These are phyloP conservation scores for Marronus borbonicus DNA, from an alignment of 2,888 invertebrate genomes.

Conservation along the genomic window DNA sequence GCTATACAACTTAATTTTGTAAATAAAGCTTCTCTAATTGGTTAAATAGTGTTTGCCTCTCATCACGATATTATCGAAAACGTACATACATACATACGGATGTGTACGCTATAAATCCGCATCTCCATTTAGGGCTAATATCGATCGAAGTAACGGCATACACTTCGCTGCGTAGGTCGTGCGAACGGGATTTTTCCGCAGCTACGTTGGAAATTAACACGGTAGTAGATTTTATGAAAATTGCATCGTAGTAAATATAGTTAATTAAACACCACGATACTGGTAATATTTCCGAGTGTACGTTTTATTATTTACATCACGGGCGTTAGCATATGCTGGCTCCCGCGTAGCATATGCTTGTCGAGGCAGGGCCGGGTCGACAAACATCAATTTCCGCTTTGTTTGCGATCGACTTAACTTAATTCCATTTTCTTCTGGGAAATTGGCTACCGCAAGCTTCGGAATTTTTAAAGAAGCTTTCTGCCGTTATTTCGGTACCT, in stretches of 20 bases:
- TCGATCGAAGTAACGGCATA: constrained; percentile 9
- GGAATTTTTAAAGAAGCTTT: too few relatives aligned
- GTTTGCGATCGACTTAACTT: not conserved
- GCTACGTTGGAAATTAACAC: constrained; percentile 40
- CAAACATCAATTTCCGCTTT: not conserved
- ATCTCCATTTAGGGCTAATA: constrained; percentile 17
- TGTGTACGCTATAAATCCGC: constrained; percentile 1
- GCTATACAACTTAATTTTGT: too few relatives aligned
- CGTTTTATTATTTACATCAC: constrained; percentile 13
- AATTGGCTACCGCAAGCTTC: too few relatives aligned
- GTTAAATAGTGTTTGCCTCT: not conserved
- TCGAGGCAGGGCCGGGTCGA: not conserved
- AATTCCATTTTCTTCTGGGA: too few relatives aligned
- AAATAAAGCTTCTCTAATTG: too few relatives aligned
- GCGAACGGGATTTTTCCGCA: constrained; percentile 19
- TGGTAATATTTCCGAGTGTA: constrained; percentile 10
- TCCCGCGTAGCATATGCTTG: not conserved
- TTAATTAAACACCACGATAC: constrained; percentile 34
- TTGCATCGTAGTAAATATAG: constrained; percentile 17
- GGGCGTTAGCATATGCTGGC: not conserved
- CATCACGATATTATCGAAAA: not conserved
- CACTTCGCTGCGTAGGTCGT: constrained; percentile 15
- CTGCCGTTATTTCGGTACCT: too few relatives aligned
- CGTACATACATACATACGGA: not conserved
- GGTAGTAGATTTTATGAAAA: constrained; percentile 39